Evolutionary conservation across 2,113 vertebrate species (phyloP).

Genomic region (Nicator chloris): DNA sequence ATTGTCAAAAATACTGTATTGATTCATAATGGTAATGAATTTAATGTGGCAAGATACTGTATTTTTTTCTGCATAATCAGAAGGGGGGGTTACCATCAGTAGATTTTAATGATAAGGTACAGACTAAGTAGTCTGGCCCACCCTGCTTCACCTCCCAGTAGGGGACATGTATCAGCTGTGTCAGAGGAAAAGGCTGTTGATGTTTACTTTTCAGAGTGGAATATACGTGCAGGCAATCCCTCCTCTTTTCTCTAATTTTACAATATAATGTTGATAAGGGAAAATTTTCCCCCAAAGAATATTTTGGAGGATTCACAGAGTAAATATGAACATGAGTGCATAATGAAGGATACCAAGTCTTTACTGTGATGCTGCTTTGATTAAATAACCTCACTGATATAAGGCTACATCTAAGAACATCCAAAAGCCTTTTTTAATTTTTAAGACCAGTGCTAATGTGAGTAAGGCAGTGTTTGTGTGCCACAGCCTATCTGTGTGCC

Average conservation of each 20-base stretch:
- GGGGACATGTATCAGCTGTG: background rate
- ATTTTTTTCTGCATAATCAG: background rate
- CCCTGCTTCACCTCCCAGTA: background rate
- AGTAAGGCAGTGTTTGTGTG: background rate
- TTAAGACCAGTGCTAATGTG: background rate
- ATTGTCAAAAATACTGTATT: background rate
- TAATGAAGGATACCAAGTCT: background rate
- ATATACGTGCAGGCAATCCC: background rate
- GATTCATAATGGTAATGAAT: background rate
- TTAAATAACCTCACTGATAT: background rate
- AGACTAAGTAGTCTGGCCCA: background rate
- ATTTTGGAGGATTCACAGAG: background rate
- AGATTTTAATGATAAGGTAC: background rate
- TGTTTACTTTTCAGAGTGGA: background rate
- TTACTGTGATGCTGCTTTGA: background rate
- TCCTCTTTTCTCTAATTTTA: background rate
- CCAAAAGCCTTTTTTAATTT: background rate
- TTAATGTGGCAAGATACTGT: background rate
- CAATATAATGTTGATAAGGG: background rate
- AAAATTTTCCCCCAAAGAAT: background rate
- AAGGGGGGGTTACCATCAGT: background rate
- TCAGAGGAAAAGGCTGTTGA: background rate
- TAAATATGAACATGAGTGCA: background rate
- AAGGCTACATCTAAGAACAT: background rate
- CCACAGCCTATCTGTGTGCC: background rate